Base-by-base conservation (phyloP, 1,140 invertebrate genomes). In the Trichonephila clavata region DNA sequence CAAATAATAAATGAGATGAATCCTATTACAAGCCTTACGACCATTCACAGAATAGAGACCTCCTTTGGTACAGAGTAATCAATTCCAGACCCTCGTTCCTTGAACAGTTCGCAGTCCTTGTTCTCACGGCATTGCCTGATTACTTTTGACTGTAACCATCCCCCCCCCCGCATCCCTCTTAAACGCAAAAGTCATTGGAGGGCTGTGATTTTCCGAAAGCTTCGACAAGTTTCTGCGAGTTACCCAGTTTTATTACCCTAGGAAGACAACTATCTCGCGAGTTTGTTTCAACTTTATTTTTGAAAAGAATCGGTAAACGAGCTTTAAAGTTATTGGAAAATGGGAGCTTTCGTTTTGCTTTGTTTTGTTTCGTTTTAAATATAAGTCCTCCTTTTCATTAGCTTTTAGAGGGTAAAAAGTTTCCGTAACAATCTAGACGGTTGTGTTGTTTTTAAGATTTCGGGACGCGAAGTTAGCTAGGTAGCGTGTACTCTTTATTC, bases 51-150 rank as follows among this genome's bases (percentile, higher is more conserved):
- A 50, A 88, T 88, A 43, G 86, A 88, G 86, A 88, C 63, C 86
- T 88, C 86, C 86, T 88, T 88, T 32, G 21, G 61, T 65, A 32
- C 24, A 65, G 68, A 88, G 86, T 88, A 88, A 88, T 68, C 86
- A 88, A 88, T 88, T 88, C 86, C 68, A 68, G 50, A 68, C 86
- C 86, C 86, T 32, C 68, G 86, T 88, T 88, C 86, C 86, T 63
- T 2, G 32, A 88, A 18, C 61, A 87, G 86, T 65, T 86, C 83
- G 57, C 83, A 24, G n/a, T 86, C 84, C 20, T 88, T 88, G 86
- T 88, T 88, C 86, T 88, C 86, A 61, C 86, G 61, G 63, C 61
- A 88, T 68, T 68, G 86, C 86, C 61, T 88, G 86, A 88, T 88
- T 88, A 88, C 86, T 88, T 61, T 68, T 68, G 86, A 68, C 86